Evolutionary conservation across 2,797 vertebrate species (phyloP), one percentile per base, ranked within the genome.

Genomic region (Poeciliopsis infans): DNA sequence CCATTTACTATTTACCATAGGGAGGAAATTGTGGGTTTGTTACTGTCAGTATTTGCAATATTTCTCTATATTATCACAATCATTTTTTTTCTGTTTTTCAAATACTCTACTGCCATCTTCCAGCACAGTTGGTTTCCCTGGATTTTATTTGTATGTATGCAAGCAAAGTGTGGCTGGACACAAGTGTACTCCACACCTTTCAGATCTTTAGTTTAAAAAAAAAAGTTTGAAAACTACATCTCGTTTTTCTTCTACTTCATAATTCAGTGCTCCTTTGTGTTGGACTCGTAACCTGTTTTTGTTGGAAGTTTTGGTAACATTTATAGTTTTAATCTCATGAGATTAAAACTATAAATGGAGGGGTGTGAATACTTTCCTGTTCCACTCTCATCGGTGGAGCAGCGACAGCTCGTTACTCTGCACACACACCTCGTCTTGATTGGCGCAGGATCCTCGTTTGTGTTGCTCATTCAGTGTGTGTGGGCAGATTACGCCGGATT

Each of bases 401-500:
- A 39, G 46, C 57, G 78, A 74, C 66, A 5, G 47, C 11, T 74
- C 0, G 23, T 80, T 83, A 82, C 69, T 13, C 33, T 75, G 75
- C 23, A 23, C 74, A 70, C 72, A 45, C 78, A 69, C 80, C 36
- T 75, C 43, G 1, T 74, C 80, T 16, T 41, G 57, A 73, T 71
- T 18, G 0, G 33, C 25, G 15, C 75, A 68, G 36, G 59, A 64
- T 74, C 70, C 76, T 81, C 74, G 49, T 78, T 84, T 75, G 45
- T 80, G 68, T 12, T n/a, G 55, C 71, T 23, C 47, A 61, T 77
- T 83, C 75, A 66, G 76, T 75, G 73, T 79, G 69, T 75, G 73
- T 79, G 69, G n/a, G 55, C 61, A n/a, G 82, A 84, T 87, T 86
- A 78, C 74, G 77, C 46, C 2, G n/a, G 57, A 85, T 84, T 78